A percentile compares a stretch with the other conserved stretches of the same genome.
Evolutionary conservation across 1,140 invertebrate species (phyloP).

Genomic region (Pogonomyrmex barbatus): DNA sequence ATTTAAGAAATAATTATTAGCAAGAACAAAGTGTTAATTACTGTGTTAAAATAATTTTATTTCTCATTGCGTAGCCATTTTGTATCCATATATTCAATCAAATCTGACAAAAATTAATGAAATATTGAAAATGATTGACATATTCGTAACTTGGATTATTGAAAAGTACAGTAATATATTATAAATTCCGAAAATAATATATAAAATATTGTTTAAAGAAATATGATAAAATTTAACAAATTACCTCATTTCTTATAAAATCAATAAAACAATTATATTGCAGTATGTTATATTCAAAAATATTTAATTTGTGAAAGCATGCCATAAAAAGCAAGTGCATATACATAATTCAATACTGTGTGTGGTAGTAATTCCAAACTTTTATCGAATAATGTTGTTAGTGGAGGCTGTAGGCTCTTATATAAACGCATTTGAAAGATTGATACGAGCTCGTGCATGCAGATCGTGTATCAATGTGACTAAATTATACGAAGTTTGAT

Average conservation of each 20-base stretch:
- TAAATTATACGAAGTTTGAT: background rate
- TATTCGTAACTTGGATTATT: background rate
- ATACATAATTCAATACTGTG: constrained; percentile 10
- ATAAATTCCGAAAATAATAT: constrained; percentile 1
- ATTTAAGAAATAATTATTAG: constrained; percentile 33
- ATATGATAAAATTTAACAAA: background rate
- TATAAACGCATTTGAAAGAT: constrained; percentile 15
- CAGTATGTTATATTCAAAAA: background rate
- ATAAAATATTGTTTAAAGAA: background rate
- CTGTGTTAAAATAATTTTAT: constrained; percentile 2
- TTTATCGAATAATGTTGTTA: constrained; percentile 16
- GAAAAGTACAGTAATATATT: background rate
- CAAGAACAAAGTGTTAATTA: background rate
- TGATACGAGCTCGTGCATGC: background rate
- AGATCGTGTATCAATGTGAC: background rate
- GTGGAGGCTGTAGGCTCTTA: background rate
- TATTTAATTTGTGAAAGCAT: background rate
- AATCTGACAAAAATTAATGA: background rate
- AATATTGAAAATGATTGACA: background rate
- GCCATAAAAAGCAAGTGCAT: background rate
- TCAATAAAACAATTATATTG: background rate
- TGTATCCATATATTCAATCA: background rate
- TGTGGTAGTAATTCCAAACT: background rate
- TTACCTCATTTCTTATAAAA: background rate
- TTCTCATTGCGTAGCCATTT: background rate